phyloP scores from a whole-genome alignment of 2,888 invertebrate species.

The Uropetala carovei region DNA sequence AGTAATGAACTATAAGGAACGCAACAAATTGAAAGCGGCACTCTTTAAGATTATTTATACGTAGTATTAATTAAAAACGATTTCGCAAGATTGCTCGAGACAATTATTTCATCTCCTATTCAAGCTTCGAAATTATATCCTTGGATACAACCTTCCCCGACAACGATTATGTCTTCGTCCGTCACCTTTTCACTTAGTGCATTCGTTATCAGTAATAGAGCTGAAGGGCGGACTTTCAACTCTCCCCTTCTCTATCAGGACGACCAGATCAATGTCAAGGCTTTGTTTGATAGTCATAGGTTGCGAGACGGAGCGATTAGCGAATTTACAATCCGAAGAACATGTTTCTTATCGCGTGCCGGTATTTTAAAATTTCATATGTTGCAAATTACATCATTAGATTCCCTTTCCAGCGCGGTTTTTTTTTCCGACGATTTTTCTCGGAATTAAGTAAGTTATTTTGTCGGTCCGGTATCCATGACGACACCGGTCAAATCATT shows the following conservation, averaged over 20 bases:
- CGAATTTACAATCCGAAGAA: background rate
- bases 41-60: no score
- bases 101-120: no score
- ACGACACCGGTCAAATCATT: no score
- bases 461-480: no score
- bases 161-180: background rate
- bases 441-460: no score
- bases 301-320: background rate
- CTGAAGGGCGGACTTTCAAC: slow-evolving; percentile 36
- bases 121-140: background rate
- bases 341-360: background rate
- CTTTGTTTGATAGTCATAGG: background rate
- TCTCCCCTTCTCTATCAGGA: background rate
- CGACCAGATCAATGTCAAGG: slow-evolving; percentile 51
- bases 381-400: background rate
- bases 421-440: no score
- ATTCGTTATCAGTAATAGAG: slow-evolving; percentile 49
- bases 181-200: no score
- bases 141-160: slow-evolving; percentile 46
- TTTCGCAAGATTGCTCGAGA: no score
- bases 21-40: no score
- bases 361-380: no score
- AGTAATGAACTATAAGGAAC: no score
- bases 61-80: no score
- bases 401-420: background rate